Base-by-base conservation (phyloP, 2,797 vertebrate genomes). In the Holocentrus rufus region DNA sequence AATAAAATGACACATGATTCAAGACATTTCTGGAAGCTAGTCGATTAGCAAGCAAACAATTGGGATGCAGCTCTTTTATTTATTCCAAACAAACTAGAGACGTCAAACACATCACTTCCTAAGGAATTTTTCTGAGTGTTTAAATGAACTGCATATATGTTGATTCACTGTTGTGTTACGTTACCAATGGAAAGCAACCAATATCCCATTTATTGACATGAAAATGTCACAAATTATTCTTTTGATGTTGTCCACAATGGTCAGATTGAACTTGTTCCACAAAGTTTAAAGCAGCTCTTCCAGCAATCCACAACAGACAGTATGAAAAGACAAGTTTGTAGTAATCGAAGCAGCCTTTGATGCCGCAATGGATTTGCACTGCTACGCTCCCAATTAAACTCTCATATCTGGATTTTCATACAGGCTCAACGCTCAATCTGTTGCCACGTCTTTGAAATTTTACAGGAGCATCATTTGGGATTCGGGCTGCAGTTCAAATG, bases 391-490 rank as follows among this genome's bases (percentile, higher is more conserved):
- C 70, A 87, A 84, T 91, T 89, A 89, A 86, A 84, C 64, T 63
- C 49, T 14, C 2, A 3, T 34, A 55, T 20, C 59, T 63, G 11
- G 13, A 31, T 73, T 73, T 74, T 36, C 76, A 71, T 50, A 22
- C 71, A 71, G 76, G 60, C 71, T 54, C 49, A 1, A 13, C 57
- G 58, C 76, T 71, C 87, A 88, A 76, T 80, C 82, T 90, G 89
- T 84, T 70, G 82, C 76, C n/a, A 10, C 46, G n/a, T 75, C 79
- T 88, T 89, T 91, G 83, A 90, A 85, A 78, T 84, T 46, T 75
- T 34, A 64, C 78, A 13, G 65, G 64, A 69, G 70, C 77, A 27
- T 75, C 83, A 80, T 78, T 76, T 81, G 73, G 79, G 81, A 85
- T 79, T 87, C 80, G 65, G 77, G 74, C 77, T 71, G 53, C 57